Evolutionary conservation across 2,888 invertebrate genomes (phyloP), one percentile per base, ranked within the genome.

Genomic region (Neoitamus cyanurus): DNA sequence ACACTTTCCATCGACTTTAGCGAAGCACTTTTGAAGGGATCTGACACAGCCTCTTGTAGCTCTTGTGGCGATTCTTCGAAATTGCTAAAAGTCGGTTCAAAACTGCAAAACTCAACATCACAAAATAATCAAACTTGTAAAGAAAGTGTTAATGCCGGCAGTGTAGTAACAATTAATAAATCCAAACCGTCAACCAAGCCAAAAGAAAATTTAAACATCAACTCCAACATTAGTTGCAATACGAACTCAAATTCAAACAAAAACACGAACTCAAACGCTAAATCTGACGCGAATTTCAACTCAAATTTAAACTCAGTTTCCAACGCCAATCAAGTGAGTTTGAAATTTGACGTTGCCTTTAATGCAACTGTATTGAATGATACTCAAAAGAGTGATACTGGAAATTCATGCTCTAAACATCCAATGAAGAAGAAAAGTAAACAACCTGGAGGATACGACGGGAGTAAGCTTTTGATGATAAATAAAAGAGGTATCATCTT

Each of bases 401-500:
- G n/a, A 4, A 42, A 15, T 15, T 5, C 42, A 15, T 42, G 3
- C 4, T 48, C 1, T 58, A 9, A 58, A 25, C 1, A 34, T 7
- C 4, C 34, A 3, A 5, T 34, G 34, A 15, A 58, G 25, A 58
- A 48, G 58, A 58, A 48, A 80, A 31, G 1, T 9, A 58, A 58
- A 15, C 31, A 7, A 3, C 48, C 9, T 30, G 15, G 15, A 11
- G 15, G 30, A 5, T n/a, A 20, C 15, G 34, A 80, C 20, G 78
- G 48, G 1, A 48, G 58, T 20, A 58, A 25, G 20, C 58, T 58
- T 58, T 25, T 31, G n/a, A 28, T 58, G 30, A 25, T 80, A 2
- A 30, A 69, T 30, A 82, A 82, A 69, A 68, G 82, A 25, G 68
- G n/a, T n/a, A 82, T 84, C 6, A 34, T 82, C 0, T 84, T 84